These are phyloP conservation scores for Drosophila picticornis DNA, from an alignment of 2,888 invertebrate genomes.

Conservation along the genomic window DNA sequence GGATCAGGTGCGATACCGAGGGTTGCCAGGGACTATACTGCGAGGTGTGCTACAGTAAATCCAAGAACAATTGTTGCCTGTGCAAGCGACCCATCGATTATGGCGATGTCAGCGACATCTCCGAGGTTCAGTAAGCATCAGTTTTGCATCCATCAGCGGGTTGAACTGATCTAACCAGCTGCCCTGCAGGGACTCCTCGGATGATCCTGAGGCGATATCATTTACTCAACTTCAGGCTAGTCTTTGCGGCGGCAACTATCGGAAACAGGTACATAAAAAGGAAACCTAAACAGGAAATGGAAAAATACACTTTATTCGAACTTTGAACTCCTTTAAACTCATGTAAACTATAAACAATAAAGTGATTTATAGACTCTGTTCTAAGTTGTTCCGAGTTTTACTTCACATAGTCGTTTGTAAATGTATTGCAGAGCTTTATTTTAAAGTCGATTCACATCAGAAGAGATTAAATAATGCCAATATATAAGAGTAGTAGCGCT, in stretches of 20 bases:
- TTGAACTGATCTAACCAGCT: neutral
- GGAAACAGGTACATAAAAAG: neutral
- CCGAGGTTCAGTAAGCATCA: slow-evolving; percentile 89
- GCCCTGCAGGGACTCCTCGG: slow-evolving; percentile 78
- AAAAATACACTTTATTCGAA: too few relatives aligned
- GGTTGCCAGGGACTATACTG: slow-evolving; percentile 91
- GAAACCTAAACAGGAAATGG: neutral
- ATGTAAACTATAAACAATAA: neutral
- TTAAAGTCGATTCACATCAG: neutral
- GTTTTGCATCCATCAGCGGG: neutral
- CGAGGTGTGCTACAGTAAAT: slow-evolving; percentile 89
- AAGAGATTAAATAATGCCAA: neutral
- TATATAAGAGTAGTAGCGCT: neutral
- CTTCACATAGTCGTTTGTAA: neutral
- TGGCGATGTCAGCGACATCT: slow-evolving; percentile 91
- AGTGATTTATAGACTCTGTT: neutral
- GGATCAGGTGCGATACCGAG: slow-evolving; percentile 87
- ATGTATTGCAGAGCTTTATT: neutral
- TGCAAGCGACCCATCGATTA: slow-evolving; percentile 92
- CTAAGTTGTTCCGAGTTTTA: neutral
- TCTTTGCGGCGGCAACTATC: neutral
- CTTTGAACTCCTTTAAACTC: too few relatives aligned
- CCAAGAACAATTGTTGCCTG: slow-evolving; percentile 91
- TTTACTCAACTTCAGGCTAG: slow-evolving; percentile 10
- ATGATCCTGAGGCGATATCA: slow-evolving; percentile 60